Base-by-base conservation (phyloP, 2,797 vertebrate species). In the Benthosema pterotum region DNA sequence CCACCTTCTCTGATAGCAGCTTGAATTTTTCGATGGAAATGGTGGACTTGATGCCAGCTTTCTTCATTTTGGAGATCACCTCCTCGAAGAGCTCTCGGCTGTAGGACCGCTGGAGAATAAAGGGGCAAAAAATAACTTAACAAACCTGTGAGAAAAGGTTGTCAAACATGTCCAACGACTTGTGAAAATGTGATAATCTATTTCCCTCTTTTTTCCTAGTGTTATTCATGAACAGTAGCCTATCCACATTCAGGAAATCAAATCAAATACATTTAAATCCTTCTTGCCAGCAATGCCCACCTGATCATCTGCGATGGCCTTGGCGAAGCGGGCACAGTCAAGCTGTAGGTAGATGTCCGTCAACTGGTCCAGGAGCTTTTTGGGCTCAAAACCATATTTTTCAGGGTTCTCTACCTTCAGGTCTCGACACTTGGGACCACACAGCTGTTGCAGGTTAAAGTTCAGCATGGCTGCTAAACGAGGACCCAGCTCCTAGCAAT, bases 11-110 rank as follows among this genome's bases (percentile, higher is more conserved):
- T 0, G 94, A 95, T 42, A 99, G 92, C 78, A 99, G 95, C 83
- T 97, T 98, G 80, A 99, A 99, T 89, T 99, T 99, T 83, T 99
- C 98, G 78, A 99, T 98, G 28, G 97, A 97, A 52, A 99, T 99
- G 6, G 95, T 98, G 25, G 98, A 99, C 63, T 99, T 99, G 82
- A 99, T 99, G 47, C 98, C 97, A 32, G 98, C 97, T 84, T 99
- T 99, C 69, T 93, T 95, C 97, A 99, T 98, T 91, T 99, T 99
- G 3, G 94, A 98, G 83, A 99, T 99, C 0, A 99, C 98, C 75
- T 99, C 98, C 67, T 99, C 98, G 74, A 99, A 99, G 52, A 99
- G 91, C 67, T 99, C 98, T 60, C 97, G 95, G 86, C 97, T 99
- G 87, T 99, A 99, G 16, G 98, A 99, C 65, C 98, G 93, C 98